A percentile compares a stretch with the other conserved stretches of the same genome.
These are phyloP conservation scores for Drosophila asahinai DNA, from an alignment of 1,140 invertebrate species.

Conservation along the genomic window DNA sequence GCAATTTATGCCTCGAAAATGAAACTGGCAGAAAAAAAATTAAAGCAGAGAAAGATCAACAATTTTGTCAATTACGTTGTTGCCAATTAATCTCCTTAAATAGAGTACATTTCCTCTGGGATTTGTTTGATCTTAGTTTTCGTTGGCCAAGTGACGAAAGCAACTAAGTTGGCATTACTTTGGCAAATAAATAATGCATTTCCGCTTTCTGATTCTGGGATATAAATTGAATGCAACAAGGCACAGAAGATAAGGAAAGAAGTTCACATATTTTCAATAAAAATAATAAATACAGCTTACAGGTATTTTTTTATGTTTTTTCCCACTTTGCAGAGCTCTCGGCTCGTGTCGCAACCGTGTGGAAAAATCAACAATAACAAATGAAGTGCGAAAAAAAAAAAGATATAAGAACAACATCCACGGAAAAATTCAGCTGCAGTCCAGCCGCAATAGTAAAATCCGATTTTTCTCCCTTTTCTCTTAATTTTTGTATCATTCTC, in stretches of 20 bases:
- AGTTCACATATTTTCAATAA: neutral
- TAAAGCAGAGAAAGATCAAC: conserved; percentile 21
- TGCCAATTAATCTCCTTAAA: conserved; percentile 43
- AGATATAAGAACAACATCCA: conserved; percentile 24
- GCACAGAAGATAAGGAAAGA: neutral
- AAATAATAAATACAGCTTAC: neutral
- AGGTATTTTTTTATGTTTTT: neutral
- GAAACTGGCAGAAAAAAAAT: conserved; percentile 20
- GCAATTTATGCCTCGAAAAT: conserved; percentile 40
- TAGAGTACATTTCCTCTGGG: conserved; percentile 22
- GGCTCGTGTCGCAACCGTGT: neutral
- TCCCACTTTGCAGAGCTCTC: neutral
- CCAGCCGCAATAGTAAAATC: conserved; percentile 21
- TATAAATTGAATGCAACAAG: conserved; percentile 45
- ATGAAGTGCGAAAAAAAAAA: conserved; percentile 10
- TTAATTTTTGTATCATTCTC: neutral
- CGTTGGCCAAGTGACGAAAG: conserved; percentile 16
- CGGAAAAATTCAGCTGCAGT: conserved; percentile 35
- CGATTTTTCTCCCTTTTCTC: neutral
- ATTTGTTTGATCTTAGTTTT: conserved; percentile 26
- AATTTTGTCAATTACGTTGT: conserved; percentile 62
- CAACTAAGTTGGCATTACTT: conserved; percentile 13
- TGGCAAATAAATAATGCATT: conserved; percentile 6
- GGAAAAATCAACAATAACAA: conserved; percentile 18
- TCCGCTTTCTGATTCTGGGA: neutral